Conservation (phyloP, 2,888 invertebrate genomes). For the Lasioglossum vierecki region DNA sequence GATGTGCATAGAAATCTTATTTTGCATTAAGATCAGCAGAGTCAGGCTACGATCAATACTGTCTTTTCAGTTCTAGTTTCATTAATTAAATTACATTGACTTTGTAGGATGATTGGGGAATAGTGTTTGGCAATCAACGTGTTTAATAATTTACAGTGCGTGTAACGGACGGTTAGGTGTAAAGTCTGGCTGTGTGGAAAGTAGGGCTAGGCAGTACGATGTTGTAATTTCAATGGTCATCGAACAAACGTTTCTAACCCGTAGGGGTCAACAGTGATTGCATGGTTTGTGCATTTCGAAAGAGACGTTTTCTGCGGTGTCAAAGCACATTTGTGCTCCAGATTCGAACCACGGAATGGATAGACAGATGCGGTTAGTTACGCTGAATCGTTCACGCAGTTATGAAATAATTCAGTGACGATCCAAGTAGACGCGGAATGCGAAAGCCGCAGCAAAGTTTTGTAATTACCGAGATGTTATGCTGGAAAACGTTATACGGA, state of each 20-base stretch:
- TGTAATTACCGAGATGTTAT: background rate
- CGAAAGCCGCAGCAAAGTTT: background rate
- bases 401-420: slow-evolving; percentile 12
- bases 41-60: too few relatives aligned
- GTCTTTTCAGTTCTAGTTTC: background rate
- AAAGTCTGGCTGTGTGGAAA: background rate
- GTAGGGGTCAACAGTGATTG: background rate
- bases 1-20: too few relatives aligned
- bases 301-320: slow-evolving; percentile 24
- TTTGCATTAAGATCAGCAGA: too few relatives aligned
- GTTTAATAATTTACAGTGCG: background rate
- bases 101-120: background rate
- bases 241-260: slow-evolving; percentile 26
- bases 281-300: slow-evolving; percentile 30
- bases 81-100: background rate
- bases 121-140: background rate
- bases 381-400: background rate
- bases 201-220: slow-evolving; percentile 2
- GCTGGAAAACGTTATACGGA: too few relatives aligned
- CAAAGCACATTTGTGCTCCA: slow-evolving; percentile 27
- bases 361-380: slow-evolving; percentile 11
- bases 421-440: background rate
- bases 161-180: background rate
- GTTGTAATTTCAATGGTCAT: slow-evolving; percentile 24
- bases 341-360: background rate